Percentiles rank a stretch among this genome's conserved stretches.
Evolutionary conservation across 1,140 invertebrate species (phyloP).

Genomic region (Homalodisca vitripennis): DNA sequence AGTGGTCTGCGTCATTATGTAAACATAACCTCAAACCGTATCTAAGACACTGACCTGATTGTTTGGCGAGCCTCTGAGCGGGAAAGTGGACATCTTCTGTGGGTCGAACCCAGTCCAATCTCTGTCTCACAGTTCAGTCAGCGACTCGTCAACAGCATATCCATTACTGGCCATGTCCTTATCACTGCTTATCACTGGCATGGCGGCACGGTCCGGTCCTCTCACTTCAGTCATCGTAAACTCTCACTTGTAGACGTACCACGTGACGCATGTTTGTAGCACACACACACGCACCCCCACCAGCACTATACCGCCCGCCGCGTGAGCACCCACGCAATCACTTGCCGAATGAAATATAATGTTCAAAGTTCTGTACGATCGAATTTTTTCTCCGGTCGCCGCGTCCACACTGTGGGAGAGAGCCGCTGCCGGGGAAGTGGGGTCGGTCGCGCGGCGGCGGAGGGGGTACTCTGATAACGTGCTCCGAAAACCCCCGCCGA

Average conservation of each 20-base stretch:
- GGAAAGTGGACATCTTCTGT: slow-evolving; percentile 66
- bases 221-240: too few relatives aligned
- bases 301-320: background rate
- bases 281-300: slow-evolving; percentile 15
- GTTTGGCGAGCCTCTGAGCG: slow-evolving; percentile 63
- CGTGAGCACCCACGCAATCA: slow-evolving; percentile 18
- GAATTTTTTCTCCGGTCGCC: slow-evolving; percentile 18
- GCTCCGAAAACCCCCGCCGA: slow-evolving; percentile 31
- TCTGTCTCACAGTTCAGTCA: background rate
- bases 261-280: background rate
- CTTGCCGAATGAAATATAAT: slow-evolving; percentile 15
- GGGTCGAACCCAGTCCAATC: slow-evolving; percentile 1
- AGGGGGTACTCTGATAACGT: slow-evolving; percentile 29
- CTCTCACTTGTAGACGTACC: too few relatives aligned
- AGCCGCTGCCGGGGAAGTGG: background rate
- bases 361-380: slow-evolving; percentile 11
- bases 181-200: background rate
- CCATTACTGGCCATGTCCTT: background rate
- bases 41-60: slow-evolving; percentile 56
- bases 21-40: background rate
- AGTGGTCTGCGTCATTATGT: too few relatives aligned
- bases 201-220: too few relatives aligned
- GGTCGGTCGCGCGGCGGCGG: slow-evolving; percentile 22
- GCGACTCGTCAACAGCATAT: background rate
- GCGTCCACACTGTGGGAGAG: slow-evolving; percentile 27